These are phyloP conservation scores for Acanthosoma haemorrhoidale DNA, from an alignment of 2,888 invertebrate genomes.

Conservation along the genomic window DNA sequence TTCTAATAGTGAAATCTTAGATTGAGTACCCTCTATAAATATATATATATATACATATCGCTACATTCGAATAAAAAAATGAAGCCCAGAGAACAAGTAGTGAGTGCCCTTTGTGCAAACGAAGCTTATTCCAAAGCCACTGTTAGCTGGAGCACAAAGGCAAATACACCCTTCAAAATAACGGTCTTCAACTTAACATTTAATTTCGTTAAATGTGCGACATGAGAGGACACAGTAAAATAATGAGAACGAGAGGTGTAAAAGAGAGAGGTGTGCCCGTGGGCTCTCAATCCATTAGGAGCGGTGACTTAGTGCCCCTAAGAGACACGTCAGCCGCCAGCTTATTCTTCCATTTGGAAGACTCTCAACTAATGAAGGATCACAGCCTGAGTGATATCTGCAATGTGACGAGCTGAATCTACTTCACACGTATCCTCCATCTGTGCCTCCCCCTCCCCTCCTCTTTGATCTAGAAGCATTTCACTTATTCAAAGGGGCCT, in stretches of 20 bases:
- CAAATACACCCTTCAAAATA: neutral
- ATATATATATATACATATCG: too few relatives aligned
- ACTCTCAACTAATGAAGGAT: slow-evolving; percentile 13
- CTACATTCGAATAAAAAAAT: neutral
- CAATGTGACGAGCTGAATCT: neutral
- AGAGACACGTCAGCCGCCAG: neutral
- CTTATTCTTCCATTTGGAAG: slow-evolving; percentile 14
- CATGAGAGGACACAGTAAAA: neutral
- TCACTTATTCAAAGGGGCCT: neutral
- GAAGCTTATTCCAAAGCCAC: neutral
- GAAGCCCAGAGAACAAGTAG: neutral
- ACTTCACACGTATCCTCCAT: neutral
- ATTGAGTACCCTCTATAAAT: neutral
- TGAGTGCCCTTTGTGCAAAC: neutral
- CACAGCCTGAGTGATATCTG: neutral
- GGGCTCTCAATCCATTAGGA: neutral
- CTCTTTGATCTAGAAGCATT: neutral
- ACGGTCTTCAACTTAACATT: slow-evolving; percentile 16
- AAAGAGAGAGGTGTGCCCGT: neutral
- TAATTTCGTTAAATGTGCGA: slow-evolving; percentile 21
- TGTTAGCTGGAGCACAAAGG: too few relatives aligned
- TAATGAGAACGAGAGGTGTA: neutral
- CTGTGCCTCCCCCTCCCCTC: neutral
- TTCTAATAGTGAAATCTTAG: neutral
- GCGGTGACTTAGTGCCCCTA: neutral